These are phyloP conservation scores for Colletes gigas DNA, from an alignment of 1,140 invertebrate genomes.

Conservation along the genomic window DNA sequence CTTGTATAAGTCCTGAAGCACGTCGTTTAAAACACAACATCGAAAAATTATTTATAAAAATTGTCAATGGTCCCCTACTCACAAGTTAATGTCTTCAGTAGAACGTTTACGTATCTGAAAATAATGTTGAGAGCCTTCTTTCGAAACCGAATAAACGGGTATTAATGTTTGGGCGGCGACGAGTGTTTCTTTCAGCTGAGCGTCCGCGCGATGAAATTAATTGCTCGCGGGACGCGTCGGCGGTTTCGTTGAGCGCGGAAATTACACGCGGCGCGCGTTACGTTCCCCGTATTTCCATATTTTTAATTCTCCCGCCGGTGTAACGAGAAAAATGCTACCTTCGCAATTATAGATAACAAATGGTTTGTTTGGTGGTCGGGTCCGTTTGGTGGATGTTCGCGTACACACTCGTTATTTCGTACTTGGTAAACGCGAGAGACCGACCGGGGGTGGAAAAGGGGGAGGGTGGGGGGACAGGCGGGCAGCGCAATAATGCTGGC, in stretches of 20 bases:
- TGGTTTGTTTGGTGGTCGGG: slow-evolving; percentile 59
- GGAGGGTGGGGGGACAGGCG: slow-evolving; percentile 23
- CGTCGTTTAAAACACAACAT: no score
- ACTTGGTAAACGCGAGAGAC: slow-evolving; percentile 23
- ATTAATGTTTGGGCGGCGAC: background rate
- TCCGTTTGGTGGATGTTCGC: background rate
- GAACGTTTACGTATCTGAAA: no score
- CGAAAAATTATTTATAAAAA: no score
- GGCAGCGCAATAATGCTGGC: slow-evolving; percentile 57
- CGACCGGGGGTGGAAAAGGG: background rate
- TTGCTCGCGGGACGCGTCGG: slow-evolving; percentile 3
- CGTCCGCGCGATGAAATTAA: slow-evolving; percentile 8
- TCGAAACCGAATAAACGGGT: background rate
- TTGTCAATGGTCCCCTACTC: no score
- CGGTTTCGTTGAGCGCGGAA: slow-evolving; percentile 25
- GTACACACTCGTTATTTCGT: slow-evolving; percentile 21
- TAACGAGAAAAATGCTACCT: slow-evolving; percentile 59
- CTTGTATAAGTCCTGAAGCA: no score
- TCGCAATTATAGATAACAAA: slow-evolving; percentile 66
- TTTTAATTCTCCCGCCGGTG: slow-evolving; percentile 44
- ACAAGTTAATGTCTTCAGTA: no score
- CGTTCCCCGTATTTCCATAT: slow-evolving; percentile 44
- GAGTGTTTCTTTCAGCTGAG: background rate
- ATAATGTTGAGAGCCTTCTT: no score
- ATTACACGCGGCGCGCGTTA: slow-evolving; percentile 32